Evolutionary conservation across 2,888 invertebrate genomes (phyloP).

Genomic region (Listrodromus nycthemerus): DNA sequence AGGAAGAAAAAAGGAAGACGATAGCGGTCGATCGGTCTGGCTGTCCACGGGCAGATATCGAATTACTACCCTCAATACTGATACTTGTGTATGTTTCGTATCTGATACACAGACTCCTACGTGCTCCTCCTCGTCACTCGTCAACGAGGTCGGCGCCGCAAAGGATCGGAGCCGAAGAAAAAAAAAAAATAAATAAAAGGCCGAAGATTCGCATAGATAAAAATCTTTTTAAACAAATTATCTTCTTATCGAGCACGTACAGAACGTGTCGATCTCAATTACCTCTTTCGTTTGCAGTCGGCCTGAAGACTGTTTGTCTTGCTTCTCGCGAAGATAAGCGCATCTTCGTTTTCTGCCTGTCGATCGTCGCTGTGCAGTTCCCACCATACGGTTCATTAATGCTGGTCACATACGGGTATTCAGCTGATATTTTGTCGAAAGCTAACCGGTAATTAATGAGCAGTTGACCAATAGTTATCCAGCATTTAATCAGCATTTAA

Average conservation of each 20-base stretch:
- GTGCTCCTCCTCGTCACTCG: conserved; percentile 20
- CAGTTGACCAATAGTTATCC: background rate
- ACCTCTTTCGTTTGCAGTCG: conserved; percentile 1
- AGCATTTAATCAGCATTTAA: too few species aligned
- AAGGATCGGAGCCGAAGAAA: conserved; percentile 10
- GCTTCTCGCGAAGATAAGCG: background rate
- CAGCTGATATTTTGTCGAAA: background rate
- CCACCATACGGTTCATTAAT: background rate
- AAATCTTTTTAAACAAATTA: conserved; percentile 39
- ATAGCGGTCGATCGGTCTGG: conserved; percentile 26
- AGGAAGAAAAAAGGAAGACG: conserved; percentile 33
- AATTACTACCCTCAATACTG: conserved; percentile 58
- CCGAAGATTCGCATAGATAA: conserved; percentile 15
- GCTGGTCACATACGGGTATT: background rate
- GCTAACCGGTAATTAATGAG: too few species aligned
- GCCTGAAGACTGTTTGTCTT: background rate
- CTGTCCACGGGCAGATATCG: conserved; percentile 47
- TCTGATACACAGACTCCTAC: conserved; percentile 2
- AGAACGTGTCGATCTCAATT: conserved; percentile 33
- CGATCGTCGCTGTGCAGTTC: background rate
- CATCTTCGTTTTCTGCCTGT: background rate
- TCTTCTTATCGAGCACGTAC: background rate
- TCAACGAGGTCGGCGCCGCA: conserved; percentile 40
- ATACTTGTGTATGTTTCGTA: conserved; percentile 35
- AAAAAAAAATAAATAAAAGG: background rate